These are phyloP conservation scores for Phlogophora meticulosa DNA, from an alignment of 2,888 invertebrate genomes.

Conservation along the genomic window DNA sequence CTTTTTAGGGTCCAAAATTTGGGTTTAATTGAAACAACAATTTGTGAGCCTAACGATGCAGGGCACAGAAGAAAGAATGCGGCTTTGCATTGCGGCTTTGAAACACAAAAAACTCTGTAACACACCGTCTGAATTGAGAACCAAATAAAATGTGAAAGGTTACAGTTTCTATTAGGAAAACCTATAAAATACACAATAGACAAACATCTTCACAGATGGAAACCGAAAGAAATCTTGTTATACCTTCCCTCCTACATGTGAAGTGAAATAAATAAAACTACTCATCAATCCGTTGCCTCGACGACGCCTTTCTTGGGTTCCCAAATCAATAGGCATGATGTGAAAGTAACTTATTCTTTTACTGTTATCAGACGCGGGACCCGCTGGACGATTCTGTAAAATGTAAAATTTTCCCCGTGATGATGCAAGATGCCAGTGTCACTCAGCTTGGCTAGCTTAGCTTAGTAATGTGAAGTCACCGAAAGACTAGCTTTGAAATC, in stretches of 20 bases:
- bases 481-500: no score
- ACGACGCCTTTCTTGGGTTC: slow-evolving; percentile 21
- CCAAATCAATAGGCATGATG: slow-evolving; percentile 22
- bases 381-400: no score
- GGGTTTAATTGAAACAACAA: no score
- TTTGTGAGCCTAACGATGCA: no score
- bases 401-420: no score
- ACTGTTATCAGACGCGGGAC: not conserved
- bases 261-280: slow-evolving; percentile 14
- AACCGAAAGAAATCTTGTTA: slow-evolving; percentile 6
- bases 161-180: not conserved
- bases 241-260: not conserved
- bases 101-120: not conserved
- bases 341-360: slow-evolving; percentile 5
- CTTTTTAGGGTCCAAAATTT: no score
- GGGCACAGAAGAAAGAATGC: no score
- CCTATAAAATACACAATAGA: slow-evolving; percentile 7
- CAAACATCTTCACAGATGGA: not conserved
- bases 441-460: no score
- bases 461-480: no score
- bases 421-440: no score
- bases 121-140: not conserved
- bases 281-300: slow-evolving; percentile 4
- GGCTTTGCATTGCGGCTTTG: no score
- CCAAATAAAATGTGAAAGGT: not conserved